Evolutionary conservation across 2,797 vertebrate genomes (phyloP).

Genomic region (Eulemur rubriventer): DNA sequence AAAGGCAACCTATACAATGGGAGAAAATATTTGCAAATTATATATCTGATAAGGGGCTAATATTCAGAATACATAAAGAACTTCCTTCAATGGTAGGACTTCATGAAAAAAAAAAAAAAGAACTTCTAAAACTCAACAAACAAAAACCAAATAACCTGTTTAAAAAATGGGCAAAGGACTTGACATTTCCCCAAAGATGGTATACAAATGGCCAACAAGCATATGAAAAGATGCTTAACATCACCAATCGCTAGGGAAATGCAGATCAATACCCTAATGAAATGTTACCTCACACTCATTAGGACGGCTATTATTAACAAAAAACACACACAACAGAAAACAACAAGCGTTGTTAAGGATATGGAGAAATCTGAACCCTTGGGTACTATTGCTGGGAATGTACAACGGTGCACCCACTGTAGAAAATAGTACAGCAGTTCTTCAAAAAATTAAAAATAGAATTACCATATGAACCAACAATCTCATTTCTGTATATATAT

Average conservation of each 20-base stretch:
- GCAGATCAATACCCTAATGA: not conserved
- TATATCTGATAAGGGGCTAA: not conserved
- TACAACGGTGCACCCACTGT: not conserved
- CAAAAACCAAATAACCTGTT: not conserved
- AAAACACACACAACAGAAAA: not conserved
- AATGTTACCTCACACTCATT: not conserved
- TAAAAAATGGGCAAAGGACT: not conserved
- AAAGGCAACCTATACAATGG: not conserved
- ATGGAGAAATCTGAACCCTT: not conserved
- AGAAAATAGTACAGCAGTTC: not conserved
- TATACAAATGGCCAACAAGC: not conserved
- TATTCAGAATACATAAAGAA: not conserved
- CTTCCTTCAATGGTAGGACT: too few species aligned
- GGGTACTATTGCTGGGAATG: not conserved
- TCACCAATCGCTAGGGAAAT: not conserved
- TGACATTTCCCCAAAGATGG: not conserved
- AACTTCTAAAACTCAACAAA: not conserved
- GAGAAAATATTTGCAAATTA: not conserved
- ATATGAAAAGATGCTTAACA: not conserved
- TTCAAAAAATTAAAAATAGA: not conserved
- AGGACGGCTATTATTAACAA: not conserved
- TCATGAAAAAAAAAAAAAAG: not conserved
- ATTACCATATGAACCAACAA: not conserved
- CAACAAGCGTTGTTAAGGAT: not conserved
- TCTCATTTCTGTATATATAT: not conserved